Base-by-base conservation (phyloP, 2,113 vertebrate species). In the Istiophorus platypterus region DNA sequence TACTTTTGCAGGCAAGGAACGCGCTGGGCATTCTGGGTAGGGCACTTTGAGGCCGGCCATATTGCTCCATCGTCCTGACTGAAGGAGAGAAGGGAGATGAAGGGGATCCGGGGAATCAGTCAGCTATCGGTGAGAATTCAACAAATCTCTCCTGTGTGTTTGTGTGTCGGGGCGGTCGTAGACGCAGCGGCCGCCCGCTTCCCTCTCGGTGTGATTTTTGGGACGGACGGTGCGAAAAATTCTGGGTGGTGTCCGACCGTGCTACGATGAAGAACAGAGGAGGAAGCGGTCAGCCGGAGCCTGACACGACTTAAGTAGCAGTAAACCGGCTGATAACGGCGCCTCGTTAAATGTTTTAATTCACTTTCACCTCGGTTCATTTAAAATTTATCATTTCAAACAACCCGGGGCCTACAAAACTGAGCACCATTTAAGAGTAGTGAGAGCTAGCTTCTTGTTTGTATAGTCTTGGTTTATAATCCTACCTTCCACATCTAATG, bases 11-110 rank as follows among this genome's bases (percentile, higher is more conserved):
- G 24, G 15, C 1, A 18, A 69, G 26, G 22, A 9, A 27, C 6
- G 20, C 82, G 93, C 85, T 31, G 14, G 27, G 91, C 52, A 89
- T 90, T 90, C 63, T 95, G 95, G 95, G 94, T 94, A 95, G 93
- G 95, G 88, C 94, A 92, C 92, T 85, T 84, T 88, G 57, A 80
- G 41, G 78, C 41, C 86, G 22, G 89, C 88, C 89, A 93, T 94
- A 77, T 92, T 92, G 69, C 69, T 47, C 61, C 1, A 64, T 72
- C 72, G 88, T 86, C 81, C 84, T 88, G 72, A 24, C 22, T 88
- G 92, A 95, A 95, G 94, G 92, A 94, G 90, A 95, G 85, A 92
- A 71, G 31, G 89, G 93, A 85, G 66, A 95, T 96, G 95, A 96
- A 95, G 91, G 95, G 94, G 88, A 91, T 96, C 20, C 93, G 94